phyloP scores from a whole-genome alignment of 1,140 invertebrate genomes.

The Trichomalopsis sarcophagae region DNA sequence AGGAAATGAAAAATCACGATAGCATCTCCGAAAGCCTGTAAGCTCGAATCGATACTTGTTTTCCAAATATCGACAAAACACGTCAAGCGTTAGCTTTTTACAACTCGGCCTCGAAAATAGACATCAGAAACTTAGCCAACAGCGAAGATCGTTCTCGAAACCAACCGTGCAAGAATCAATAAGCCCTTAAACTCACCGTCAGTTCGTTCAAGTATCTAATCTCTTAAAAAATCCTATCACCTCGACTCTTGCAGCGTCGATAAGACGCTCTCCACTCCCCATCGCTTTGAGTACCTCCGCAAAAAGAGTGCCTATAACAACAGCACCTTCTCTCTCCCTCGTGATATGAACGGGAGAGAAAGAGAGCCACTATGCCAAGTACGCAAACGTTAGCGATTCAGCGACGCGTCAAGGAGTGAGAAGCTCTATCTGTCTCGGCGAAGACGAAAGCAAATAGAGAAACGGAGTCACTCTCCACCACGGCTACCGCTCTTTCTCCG shows the following conservation, averaged over 20 bases:
- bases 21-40: neutral
- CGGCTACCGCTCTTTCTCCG: neutral
- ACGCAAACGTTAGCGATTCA: neutral
- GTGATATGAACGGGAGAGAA: neutral
- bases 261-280: neutral
- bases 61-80: neutral
- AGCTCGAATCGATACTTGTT: neutral
- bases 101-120: too few species aligned
- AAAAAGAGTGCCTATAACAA: conserved; percentile 1
- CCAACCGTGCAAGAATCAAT: neutral
- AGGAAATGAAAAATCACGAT: too few species aligned
- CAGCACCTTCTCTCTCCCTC: neutral
- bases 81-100: neutral
- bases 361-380: neutral
- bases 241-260: neutral
- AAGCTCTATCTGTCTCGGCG: neutral
- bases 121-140: too few species aligned
- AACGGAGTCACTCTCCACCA: neutral
- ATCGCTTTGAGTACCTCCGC: neutral
- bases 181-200: neutral
- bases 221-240: neutral
- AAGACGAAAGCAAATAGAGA: conserved; percentile 1
- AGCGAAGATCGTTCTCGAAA: too few species aligned
- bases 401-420: neutral
- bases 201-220: neutral